Evolutionary conservation across 1,140 invertebrate genomes (phyloP), one percentile per base, ranked within the genome.

Genomic region (Cydia splendana): DNA sequence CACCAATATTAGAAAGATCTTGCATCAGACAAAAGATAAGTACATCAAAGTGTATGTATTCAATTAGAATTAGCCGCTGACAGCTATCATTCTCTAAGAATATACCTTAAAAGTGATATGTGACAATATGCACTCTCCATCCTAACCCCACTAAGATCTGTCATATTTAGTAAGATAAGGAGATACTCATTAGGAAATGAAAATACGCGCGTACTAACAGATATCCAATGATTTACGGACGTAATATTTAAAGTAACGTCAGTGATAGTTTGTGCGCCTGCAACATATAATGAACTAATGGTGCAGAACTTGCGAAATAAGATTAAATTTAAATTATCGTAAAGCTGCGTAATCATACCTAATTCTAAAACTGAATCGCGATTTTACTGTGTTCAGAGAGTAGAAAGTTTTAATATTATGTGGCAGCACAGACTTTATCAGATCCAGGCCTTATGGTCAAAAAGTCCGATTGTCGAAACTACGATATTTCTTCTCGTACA

Each of bases 291-390:
- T 30, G 20, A 42, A 18, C 38, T 71, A 71, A 71, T 38, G 34
- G 67, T 71, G 67, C 67, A 71, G 67, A 42, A 71, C 67, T 71
- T 71, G 65, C 67, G 34, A 71, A 71, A 71, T 71, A 42, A 71
- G 67, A 45, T 71, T 71, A 42, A 45, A 71, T 71, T 71, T 38
- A 45, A 71, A 71, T 71, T 38, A 38, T 71, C 45, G 34, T 18
- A 71, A 38, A 69, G 20, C 20, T 42, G 67, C 67, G 30, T 71
- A n/a, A 71, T 38, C 34, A 45, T 38, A 38, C 15, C 67, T 71
- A 71, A 71, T 15, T 71, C 67, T 71, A 71, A 42, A 42, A 71
- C 65, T 38, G 30, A 71, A 71, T 45, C 34, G 67, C 67, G 38
- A 71, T 18, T 38, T 2, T 62, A 62, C 18, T 62, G 57, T 10